These are phyloP conservation scores for Cisticola juncidis DNA, from an alignment of 2,113 vertebrate genomes.

Conservation along the genomic window DNA sequence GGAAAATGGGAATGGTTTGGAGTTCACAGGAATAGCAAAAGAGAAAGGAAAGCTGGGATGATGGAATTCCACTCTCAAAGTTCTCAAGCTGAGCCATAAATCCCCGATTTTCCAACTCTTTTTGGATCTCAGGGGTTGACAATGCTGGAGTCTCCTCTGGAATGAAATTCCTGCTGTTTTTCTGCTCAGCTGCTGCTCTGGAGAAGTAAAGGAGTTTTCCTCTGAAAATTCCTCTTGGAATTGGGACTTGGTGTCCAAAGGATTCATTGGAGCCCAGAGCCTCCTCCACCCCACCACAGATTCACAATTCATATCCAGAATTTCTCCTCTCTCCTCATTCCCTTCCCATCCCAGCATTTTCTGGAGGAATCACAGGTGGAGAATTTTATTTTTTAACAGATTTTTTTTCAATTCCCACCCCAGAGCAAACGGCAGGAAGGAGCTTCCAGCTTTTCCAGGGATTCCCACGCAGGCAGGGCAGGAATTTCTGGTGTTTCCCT, in stretches of 20 bases:
- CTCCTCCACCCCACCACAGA: background rate
- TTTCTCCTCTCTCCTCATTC: background rate
- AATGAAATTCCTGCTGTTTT: background rate
- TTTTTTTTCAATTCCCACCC: background rate
- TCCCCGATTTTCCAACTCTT: background rate
- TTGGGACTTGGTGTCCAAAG: background rate
- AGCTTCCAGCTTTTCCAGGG: constrained; percentile 8
- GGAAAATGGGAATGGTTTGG: background rate
- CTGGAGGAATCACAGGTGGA: background rate
- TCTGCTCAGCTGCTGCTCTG: background rate
- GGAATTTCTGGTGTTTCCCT: background rate
- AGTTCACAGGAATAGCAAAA: no score
- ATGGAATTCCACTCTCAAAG: background rate
- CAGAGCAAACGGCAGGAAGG: background rate
- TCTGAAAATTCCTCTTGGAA: background rate
- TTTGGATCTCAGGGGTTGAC: no score
- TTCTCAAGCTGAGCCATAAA: background rate
- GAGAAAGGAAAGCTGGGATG: background rate
- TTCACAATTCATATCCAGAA: background rate
- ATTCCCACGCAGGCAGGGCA: background rate
- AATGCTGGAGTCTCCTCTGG: background rate
- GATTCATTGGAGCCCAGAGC: background rate
- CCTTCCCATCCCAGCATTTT: background rate
- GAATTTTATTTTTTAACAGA: background rate
- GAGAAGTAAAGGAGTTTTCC: background rate